Evolutionary conservation across 1,140 invertebrate species (phyloP).

Genomic region (Scaptomyza montana): DNA sequence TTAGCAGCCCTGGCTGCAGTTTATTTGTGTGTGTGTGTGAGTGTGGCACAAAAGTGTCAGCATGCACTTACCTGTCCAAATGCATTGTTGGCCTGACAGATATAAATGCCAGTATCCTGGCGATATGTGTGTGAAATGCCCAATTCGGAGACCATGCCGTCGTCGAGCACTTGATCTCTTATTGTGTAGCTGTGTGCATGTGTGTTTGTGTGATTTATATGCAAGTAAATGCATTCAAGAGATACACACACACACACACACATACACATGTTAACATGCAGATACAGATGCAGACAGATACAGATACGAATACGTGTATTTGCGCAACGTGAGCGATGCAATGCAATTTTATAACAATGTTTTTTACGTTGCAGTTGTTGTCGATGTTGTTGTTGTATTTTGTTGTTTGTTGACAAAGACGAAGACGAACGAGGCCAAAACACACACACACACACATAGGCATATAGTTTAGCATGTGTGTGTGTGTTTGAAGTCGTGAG

Average conservation of each 20-base stretch:
- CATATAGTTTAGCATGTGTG: conserved; percentile 19
- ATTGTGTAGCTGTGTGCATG: conserved; percentile 86
- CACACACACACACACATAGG: conserved; percentile 27
- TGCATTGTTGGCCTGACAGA: conserved; percentile 93
- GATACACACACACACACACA: conserved; percentile 57
- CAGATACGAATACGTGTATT: conserved; percentile 49
- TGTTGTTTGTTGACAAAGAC: conserved; percentile 78
- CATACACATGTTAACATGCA: conserved; percentile 26
- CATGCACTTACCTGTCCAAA: conserved; percentile 88
- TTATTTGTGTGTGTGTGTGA: conserved; percentile 27
- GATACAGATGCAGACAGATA: conserved; percentile 33
- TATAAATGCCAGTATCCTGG: conserved; percentile 94
- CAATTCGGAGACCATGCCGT: conserved; percentile 93
- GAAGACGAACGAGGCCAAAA: conserved; percentile 76
- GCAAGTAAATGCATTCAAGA: conserved; percentile 81
- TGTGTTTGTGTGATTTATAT: conserved; percentile 70
- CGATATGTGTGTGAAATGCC: conserved; percentile 92
- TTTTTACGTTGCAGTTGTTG: conserved; percentile 68
- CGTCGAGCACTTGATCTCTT: conserved; percentile 89
- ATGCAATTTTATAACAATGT: conserved; percentile 82
- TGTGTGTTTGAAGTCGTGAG: conserved; percentile 50
- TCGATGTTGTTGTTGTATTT: conserved; percentile 33
- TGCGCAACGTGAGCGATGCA: conserved; percentile 79
- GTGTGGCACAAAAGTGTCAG: conserved; percentile 51
- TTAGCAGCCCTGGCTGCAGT: conserved; percentile 13